These are phyloP conservation scores for Tretioscincus oriximinensis DNA, from an alignment of 2,113 vertebrate species.

Conservation along the genomic window DNA sequence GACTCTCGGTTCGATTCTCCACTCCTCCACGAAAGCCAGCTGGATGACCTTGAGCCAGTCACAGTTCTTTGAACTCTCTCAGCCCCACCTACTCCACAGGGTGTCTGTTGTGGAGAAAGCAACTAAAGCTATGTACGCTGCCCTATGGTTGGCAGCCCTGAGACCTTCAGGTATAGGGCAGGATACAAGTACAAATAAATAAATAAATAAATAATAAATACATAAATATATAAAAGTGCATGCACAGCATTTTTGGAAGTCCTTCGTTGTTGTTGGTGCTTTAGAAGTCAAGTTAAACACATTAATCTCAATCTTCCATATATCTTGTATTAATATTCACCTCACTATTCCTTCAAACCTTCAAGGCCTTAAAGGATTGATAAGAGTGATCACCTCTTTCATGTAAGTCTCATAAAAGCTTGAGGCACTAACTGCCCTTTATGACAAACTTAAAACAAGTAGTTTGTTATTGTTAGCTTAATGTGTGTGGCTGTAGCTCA, in stretches of 20 bases:
- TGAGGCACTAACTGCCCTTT: not conserved
- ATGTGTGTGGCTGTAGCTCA: slow-evolving; percentile 21
- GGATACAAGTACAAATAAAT: too few species aligned
- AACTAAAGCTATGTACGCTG: too few species aligned
- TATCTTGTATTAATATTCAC: slow-evolving; percentile 3
- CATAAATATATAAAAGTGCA: not conserved
- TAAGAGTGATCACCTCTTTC: not conserved
- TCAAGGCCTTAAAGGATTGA: slow-evolving; percentile 1
- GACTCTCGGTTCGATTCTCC: too few species aligned
- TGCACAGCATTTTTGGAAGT: not conserved
- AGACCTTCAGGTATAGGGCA: too few species aligned
- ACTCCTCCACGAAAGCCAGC: too few species aligned
- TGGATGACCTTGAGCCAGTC: too few species aligned
- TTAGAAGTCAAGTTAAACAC: not conserved
- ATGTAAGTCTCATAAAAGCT: slow-evolving; percentile 17
- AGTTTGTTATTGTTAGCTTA: slow-evolving; percentile 25
- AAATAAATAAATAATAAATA: too few species aligned
- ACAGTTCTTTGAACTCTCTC: too few species aligned
- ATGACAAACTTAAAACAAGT: slow-evolving; percentile 22
- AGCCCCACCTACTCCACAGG: too few species aligned
- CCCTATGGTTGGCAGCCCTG: too few species aligned
- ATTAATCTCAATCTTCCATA: not conserved
- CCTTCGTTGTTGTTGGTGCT: not conserved
- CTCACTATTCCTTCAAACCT: slow-evolving; percentile 19
- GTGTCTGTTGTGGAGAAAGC: too few species aligned